A percentile compares a stretch with the other conserved stretches of the same genome.
Evolutionary conservation across 2,113 vertebrate species (phyloP).

Genomic region (Sander vitreus): DNA sequence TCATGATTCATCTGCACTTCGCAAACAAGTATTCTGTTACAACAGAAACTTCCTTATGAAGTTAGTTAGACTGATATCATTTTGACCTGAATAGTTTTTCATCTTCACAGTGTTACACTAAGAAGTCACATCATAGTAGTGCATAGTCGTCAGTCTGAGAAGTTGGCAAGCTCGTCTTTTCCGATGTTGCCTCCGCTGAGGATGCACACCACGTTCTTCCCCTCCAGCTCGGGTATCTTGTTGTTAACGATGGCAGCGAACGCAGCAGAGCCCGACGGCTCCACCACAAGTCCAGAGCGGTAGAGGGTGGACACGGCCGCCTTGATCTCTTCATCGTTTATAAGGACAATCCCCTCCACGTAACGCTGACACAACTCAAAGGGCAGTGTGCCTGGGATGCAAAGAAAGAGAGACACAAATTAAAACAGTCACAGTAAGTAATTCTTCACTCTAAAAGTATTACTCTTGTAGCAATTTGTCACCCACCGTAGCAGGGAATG

Average conservation of each 20-base stretch:
- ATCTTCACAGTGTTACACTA: not conserved
- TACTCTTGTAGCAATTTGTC: not conserved
- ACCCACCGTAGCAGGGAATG: too few relatives aligned
- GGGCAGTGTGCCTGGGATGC: constrained; percentile 75
- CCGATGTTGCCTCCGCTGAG: constrained; percentile 84
- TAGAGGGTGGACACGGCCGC: constrained; percentile 80
- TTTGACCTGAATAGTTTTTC: not conserved
- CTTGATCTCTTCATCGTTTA: constrained; percentile 83
- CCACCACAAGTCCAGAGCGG: constrained; percentile 81
- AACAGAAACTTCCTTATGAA: not conserved
- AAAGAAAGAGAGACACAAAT: not conserved
- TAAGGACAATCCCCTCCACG: constrained; percentile 81
- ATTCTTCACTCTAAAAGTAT: not conserved
- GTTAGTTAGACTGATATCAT: not conserved
- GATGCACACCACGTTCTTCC: constrained; percentile 78
- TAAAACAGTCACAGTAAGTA: not conserved
- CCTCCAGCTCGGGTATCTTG: constrained; percentile 77
- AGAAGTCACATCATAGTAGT: not conserved
- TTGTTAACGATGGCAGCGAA: constrained; percentile 80
- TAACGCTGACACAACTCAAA: constrained; percentile 79
- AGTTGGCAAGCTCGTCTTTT: constrained; percentile 80
- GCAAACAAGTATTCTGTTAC: not conserved
- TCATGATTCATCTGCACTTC: not conserved
- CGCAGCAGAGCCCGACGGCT: constrained; percentile 81
- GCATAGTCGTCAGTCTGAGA: constrained; percentile 66